These are phyloP conservation scores for Apeira syringaria DNA, from an alignment of 2,888 invertebrate species.

Conservation along the genomic window DNA sequence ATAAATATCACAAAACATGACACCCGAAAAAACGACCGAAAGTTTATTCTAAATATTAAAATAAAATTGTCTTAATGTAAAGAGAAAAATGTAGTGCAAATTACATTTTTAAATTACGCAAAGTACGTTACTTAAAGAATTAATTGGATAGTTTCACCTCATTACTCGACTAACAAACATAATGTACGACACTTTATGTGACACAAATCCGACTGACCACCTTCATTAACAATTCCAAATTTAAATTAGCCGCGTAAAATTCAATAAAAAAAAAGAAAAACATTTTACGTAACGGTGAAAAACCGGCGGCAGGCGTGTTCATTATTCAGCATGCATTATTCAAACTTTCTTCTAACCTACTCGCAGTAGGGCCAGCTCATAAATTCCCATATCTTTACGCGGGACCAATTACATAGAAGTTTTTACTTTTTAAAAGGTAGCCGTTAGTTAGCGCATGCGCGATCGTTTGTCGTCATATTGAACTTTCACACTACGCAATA, in stretches of 20 bases:
- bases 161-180: conserved; percentile 9
- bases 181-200: not conserved
- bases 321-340: conserved; percentile 47
- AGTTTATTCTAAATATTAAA: conserved; percentile 54
- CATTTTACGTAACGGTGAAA: conserved; percentile 29
- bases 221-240: conserved; percentile 33
- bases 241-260: conserved; percentile 26
- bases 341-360: conserved; percentile 46
- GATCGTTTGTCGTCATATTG: conserved; percentile 65
- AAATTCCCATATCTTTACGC: conserved; percentile 56
- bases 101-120: no score
- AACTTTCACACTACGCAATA: conserved; percentile 71
- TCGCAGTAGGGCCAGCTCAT: conserved; percentile 38
- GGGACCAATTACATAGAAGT: conserved; percentile 55
- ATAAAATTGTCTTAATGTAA: conserved; percentile 44
- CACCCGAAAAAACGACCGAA: conserved; percentile 64
- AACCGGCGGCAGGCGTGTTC: conserved; percentile 25
- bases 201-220: conserved; percentile 11
- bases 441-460: conserved; percentile 52
- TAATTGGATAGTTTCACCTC: not conserved
- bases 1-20: conserved; percentile 82
- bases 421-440: conserved; percentile 57
- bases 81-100: conserved; percentile 11
- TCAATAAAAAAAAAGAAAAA: conserved; percentile 25
- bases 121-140: no score